phyloP scores from a whole-genome alignment of 2,888 invertebrate genomes.

The Catocala sponsa region DNA sequence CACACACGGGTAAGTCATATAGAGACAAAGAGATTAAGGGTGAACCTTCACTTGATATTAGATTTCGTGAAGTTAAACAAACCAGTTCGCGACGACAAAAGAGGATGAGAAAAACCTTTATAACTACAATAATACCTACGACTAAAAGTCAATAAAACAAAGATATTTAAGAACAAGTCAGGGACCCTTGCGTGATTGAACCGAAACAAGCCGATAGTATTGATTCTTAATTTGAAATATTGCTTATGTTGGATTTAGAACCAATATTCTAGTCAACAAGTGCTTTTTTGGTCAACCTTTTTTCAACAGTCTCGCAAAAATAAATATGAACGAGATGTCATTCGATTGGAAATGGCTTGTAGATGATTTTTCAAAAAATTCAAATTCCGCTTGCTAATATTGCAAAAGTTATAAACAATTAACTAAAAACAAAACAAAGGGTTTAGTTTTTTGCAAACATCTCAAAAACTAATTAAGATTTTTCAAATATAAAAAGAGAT shows the following conservation, averaged over 20 bases:
- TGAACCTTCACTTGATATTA: constrained; percentile 66
- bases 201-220: constrained; percentile 38
- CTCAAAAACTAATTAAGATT: no score
- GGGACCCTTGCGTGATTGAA: constrained; percentile 46
- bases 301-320: no score
- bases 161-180: constrained; percentile 45
- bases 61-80: constrained; percentile 64
- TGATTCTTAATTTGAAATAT: constrained; percentile 28
- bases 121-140: constrained; percentile 51
- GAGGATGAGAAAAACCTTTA: constrained; percentile 46
- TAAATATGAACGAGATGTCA: no score
- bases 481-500: no score
- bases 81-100: constrained; percentile 45
- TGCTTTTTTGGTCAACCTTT: no score
- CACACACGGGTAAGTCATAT: constrained; percentile 45
- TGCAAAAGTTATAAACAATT: no score
- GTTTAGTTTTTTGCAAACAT: no score
- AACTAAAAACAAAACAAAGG: no score
- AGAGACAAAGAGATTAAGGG: constrained; percentile 61
- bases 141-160: constrained; percentile 57
- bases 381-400: no score
- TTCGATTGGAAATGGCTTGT: no score
- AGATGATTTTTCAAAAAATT: no score
- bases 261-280: no score
- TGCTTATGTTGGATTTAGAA: not conserved